Conservation (phyloP, 2,113 vertebrate species). For the Pelodiscus sinensis region DNA sequence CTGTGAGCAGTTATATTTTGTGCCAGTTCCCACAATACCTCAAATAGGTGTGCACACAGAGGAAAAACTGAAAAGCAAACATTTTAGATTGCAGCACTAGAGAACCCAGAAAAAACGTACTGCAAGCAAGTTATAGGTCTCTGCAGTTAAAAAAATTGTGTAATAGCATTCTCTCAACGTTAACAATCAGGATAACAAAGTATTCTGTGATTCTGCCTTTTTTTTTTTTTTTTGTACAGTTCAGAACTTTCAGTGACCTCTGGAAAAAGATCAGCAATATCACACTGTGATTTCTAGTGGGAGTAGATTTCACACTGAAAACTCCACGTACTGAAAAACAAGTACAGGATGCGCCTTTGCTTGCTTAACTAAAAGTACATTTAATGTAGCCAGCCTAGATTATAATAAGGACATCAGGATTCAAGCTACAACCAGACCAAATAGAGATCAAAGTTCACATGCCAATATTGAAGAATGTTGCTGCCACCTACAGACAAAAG, state of each 20-base stretch:
- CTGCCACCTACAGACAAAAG: slow-evolving; percentile 76
- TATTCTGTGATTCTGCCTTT: neutral
- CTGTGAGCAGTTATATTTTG: neutral
- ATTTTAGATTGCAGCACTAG: slow-evolving; percentile 24
- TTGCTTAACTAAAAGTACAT: neutral
- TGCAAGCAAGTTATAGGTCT: neutral
- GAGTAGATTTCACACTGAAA: slow-evolving; percentile 37
- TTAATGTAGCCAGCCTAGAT: neutral
- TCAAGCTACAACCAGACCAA: neutral
- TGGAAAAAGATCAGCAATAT: neutral
- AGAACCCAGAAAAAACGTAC: neutral
- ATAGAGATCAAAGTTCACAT: neutral
- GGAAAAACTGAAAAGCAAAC: slow-evolving; percentile 26
- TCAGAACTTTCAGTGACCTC: neutral
- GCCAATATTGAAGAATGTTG: slow-evolving; percentile 36
- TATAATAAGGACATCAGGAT: neutral
- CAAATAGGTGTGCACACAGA: neutral
- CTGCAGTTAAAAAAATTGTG: neutral
- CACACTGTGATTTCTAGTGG: slow-evolving; percentile 28
- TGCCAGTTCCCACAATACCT: neutral
- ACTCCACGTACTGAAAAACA: slow-evolving; percentile 10
- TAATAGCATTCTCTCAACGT: neutral
- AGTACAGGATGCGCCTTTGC: neutral
- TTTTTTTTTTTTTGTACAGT: neutral
- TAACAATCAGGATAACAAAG: neutral